Evolutionary conservation across 2,888 invertebrate genomes (phyloP).

Genomic region (Himalopsyche kuldschensis): DNA sequence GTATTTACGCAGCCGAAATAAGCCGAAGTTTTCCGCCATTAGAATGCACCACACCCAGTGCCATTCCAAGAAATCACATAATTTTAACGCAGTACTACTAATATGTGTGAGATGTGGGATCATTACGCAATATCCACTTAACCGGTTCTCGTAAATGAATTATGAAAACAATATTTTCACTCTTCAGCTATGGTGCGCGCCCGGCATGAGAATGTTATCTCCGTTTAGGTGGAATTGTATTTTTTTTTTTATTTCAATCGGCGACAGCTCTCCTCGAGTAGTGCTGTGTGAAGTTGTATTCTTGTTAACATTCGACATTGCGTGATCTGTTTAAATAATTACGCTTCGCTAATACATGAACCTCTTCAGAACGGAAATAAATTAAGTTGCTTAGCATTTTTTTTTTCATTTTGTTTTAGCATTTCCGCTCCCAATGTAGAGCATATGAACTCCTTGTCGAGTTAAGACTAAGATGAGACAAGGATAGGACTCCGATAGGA

Average conservation of each 20-base stretch:
- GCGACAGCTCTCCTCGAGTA: background rate
- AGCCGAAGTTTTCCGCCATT: background rate
- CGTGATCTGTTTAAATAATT: background rate
- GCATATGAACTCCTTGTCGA: too few species aligned
- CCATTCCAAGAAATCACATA: background rate
- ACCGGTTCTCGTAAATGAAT: background rate
- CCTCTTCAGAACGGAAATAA: background rate
- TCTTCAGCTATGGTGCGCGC: background rate
- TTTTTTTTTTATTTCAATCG: background rate
- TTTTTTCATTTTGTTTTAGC: too few species aligned
- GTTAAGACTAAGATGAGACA: too few species aligned
- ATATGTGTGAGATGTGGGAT: background rate
- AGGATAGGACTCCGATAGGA: too few species aligned
- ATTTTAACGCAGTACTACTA: background rate
- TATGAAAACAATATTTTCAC: background rate
- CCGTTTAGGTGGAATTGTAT: background rate
- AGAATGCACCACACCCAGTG: background rate
- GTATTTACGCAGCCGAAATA: too few species aligned
- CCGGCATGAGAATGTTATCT: background rate
- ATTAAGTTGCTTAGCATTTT: too few species aligned
- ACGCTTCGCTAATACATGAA: background rate
- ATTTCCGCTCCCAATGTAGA: too few species aligned
- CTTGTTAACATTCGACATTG: background rate
- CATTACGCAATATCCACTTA: background rate
- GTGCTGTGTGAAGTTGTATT: background rate